These are phyloP conservation scores for Catocala sponsa DNA, from an alignment of 2,888 invertebrate genomes.

Conservation along the genomic window DNA sequence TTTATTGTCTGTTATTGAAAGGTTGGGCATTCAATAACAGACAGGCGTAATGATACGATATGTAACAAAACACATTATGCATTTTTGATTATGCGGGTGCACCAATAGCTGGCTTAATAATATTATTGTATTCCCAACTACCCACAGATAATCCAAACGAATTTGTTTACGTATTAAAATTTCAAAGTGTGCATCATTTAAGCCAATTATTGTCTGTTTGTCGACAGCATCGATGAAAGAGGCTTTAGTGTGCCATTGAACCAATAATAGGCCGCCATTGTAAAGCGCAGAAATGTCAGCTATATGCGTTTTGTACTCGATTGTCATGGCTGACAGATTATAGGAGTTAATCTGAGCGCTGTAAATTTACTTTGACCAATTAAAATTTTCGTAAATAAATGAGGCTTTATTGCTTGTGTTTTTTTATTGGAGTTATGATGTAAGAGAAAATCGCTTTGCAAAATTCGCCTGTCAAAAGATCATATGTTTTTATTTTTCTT, in stretches of 20 bases:
- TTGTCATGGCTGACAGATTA: neutral
- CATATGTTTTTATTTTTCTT: too few relatives aligned
- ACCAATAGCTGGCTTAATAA: neutral
- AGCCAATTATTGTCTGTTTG: constrained; percentile 15
- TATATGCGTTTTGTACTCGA: neutral
- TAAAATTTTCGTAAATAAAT: constrained; percentile 10
- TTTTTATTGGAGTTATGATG: too few relatives aligned
- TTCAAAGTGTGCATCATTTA: constrained; percentile 6
- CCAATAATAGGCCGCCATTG: constrained; percentile 8
- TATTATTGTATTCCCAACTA: neutral
- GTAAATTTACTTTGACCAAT: constrained; percentile 23
- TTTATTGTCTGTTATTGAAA: too few relatives aligned
- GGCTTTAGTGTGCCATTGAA: constrained; percentile 8
- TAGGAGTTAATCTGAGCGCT: constrained; percentile 2
- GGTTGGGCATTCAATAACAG: too few relatives aligned
- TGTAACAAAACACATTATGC: neutral
- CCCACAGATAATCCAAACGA: constrained; percentile 1
- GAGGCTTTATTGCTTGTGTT: neutral
- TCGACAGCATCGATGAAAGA: constrained; percentile 3
- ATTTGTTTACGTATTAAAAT: constrained; percentile 3
- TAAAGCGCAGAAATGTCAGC: constrained; percentile 13
- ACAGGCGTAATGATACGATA: too few relatives aligned
- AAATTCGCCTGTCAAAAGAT: too few relatives aligned
- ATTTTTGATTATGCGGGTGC: neutral
- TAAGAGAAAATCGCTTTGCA: too few relatives aligned